phyloP scores from a whole-genome alignment of 2,113 vertebrate genomes.

The Varanus komodoensis region DNA sequence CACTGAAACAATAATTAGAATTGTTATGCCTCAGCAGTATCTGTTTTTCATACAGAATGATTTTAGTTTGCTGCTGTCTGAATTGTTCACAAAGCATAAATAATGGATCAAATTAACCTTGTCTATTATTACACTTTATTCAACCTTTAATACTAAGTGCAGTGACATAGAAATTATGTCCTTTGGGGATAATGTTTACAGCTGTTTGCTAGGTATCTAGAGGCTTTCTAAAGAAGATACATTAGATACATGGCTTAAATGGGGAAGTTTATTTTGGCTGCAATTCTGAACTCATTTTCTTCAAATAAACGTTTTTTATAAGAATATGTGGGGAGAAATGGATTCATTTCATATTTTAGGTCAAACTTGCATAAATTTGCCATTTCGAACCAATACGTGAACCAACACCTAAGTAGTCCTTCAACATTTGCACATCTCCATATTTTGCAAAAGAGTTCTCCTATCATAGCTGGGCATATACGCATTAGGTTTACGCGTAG shows the following conservation, averaged over 20 bases:
- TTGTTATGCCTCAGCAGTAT: neutral
- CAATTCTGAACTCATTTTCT: neutral
- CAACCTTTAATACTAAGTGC: constrained; percentile 26
- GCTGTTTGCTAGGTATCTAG: constrained; percentile 21
- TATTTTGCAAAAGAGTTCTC: neutral
- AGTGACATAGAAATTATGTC: constrained; percentile 24
- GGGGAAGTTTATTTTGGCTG: neutral
- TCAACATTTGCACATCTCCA: too few relatives aligned
- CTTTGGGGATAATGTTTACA: constrained; percentile 46
- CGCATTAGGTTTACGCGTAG: neutral
- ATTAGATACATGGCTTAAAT: neutral
- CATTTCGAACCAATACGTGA: too few relatives aligned
- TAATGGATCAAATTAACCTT: constrained; percentile 48
- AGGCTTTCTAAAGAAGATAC: constrained; percentile 1
- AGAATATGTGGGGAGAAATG: too few relatives aligned
- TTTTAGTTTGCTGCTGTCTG: constrained; percentile 14
- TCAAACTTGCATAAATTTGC: too few relatives aligned
- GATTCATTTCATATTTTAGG: too few relatives aligned
- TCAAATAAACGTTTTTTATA: neutral
- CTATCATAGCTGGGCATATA: neutral
- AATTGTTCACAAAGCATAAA: constrained; percentile 37
- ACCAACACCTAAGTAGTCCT: too few relatives aligned
- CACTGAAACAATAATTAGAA: constrained; percentile 39
- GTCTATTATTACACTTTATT: constrained; percentile 42
- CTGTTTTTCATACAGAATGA: constrained; percentile 21